These are phyloP conservation scores for Gallinago jamesoni DNA, from an alignment of 2,113 vertebrate species.

Conservation along the genomic window DNA sequence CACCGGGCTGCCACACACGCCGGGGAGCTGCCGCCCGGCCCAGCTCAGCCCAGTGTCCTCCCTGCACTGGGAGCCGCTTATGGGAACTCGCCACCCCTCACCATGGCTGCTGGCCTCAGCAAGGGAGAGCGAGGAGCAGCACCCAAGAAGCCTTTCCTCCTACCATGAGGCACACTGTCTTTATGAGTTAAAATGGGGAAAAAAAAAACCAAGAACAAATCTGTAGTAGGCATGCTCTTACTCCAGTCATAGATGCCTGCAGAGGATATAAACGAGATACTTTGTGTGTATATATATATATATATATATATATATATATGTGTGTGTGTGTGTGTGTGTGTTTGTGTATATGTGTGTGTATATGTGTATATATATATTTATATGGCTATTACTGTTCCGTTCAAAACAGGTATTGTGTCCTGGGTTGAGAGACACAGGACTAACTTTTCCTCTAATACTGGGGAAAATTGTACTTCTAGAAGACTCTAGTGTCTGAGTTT, in stretches of 20 bases:
- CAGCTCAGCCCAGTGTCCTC: not conserved
- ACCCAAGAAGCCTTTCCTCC: not conserved
- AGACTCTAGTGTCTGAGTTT: too few species aligned
- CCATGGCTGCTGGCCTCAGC: not conserved
- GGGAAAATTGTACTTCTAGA: too few species aligned
- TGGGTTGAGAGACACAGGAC: too few species aligned
- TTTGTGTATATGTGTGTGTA: not conserved
- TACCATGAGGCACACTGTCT: accelerated
- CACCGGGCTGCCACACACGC: accelerated
- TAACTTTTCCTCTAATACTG: too few species aligned
- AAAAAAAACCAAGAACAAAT: too few species aligned
- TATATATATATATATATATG: not conserved
- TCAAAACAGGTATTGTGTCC: not conserved
- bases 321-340: too few species aligned
- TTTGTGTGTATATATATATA: not conserved
- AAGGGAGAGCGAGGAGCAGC: not conserved
- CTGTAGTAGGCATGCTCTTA: not conserved
- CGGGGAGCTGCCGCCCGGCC: not conserved
- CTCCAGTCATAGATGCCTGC: not conserved
- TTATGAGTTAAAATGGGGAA: too few species aligned
- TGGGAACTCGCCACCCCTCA: not conserved
- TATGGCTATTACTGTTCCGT: not conserved
- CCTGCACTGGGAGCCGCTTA: accelerated
- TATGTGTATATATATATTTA: not conserved
- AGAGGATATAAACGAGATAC: not conserved